Evolutionary conservation across 2,797 vertebrate genomes (phyloP), one percentile per base, ranked within the genome.

Genomic region (Phylloscopus collybita): DNA sequence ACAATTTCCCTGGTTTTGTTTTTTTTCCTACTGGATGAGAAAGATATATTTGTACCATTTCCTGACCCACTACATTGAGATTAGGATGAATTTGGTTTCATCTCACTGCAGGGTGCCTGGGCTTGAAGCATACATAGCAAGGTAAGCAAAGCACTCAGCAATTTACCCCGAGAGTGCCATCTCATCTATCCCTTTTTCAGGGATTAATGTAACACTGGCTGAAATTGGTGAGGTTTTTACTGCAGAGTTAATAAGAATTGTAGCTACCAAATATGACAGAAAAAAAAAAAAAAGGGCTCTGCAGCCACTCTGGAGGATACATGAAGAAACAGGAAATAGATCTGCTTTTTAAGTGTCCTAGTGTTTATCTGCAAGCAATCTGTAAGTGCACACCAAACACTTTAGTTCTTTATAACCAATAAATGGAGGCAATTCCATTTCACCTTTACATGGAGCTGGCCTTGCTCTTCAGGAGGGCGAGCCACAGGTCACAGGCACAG

Each of bases 391-490:
- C 34, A 36, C 23, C 10, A 57, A 76, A 49, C 18, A 3, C 57
- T 25, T 49, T 26, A 64, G 7, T 22, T 51, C 60, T 70, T 45
- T 1, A 1, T 45, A 59, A 62, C 53, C 3, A 11, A 87, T 34
- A 85, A 85, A 57, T 6, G 8, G 50, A 80, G n/a, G 51, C 18
- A 86, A 85, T 93, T 94, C 50, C n/a, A 51, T 78, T 82, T 88
- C 29, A 60, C 60, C 45, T 94, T 87, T 57, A 82, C 67, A 57
- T 0, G 0, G 53, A 50, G 23, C 61, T 5, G 71, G 45, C 66
- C 38, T 51, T 64, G 80, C 30, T 44, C 60, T 50, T 57, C 85
- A 47, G 69, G 0, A 40, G 66, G 76, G n/a, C 1, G 13, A 93
- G 72, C 56, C 56, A 44, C 20, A 51, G 53, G 78, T 75, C 59